A percentile compares a stretch with the other conserved stretches of the same genome.
phyloP scores from a whole-genome alignment of 2,888 invertebrate species.

The Beris chalybata region DNA sequence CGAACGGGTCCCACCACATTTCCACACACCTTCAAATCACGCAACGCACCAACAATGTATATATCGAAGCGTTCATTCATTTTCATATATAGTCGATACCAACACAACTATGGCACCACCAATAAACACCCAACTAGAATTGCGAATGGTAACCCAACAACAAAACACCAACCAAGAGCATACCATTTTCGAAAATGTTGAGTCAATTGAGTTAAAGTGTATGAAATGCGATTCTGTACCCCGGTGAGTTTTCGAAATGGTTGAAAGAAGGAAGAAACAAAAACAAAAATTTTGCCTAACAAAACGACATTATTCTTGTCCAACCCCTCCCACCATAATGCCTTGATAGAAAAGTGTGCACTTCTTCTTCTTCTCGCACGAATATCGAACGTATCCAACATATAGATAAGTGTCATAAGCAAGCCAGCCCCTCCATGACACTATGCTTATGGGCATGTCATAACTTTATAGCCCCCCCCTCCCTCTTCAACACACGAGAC shows the following conservation, averaged over 20 bases:
- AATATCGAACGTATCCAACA: background rate
- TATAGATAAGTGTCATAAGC: conserved; percentile 26
- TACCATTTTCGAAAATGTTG: too few relatives aligned
- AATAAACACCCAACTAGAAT: too few relatives aligned
- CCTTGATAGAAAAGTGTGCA: too few relatives aligned
- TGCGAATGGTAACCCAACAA: too few relatives aligned
- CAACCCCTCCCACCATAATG: conserved; percentile 28
- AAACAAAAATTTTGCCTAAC: too few relatives aligned
- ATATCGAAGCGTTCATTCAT: conserved; percentile 26
- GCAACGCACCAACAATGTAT: conserved; percentile 2
- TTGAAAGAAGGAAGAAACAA: too few relatives aligned
- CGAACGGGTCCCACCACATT: conserved; percentile 24
- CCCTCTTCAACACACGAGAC: background rate
- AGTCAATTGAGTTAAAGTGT: too few relatives aligned
- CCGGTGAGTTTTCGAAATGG: too few relatives aligned
- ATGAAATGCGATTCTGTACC: too few relatives aligned
- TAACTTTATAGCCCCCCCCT: conserved; percentile 28
- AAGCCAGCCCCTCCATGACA: conserved; percentile 26
- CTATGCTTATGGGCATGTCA: conserved; percentile 32
- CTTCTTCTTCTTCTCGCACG: too few relatives aligned
- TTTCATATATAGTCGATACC: conserved; percentile 11
- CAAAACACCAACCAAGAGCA: too few relatives aligned
- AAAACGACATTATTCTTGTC: background rate
- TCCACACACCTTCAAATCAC: background rate
- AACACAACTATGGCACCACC: background rate